Base-by-base conservation (phyloP, 2,888 invertebrate species). In the Prionchulus punctatus region DNA sequence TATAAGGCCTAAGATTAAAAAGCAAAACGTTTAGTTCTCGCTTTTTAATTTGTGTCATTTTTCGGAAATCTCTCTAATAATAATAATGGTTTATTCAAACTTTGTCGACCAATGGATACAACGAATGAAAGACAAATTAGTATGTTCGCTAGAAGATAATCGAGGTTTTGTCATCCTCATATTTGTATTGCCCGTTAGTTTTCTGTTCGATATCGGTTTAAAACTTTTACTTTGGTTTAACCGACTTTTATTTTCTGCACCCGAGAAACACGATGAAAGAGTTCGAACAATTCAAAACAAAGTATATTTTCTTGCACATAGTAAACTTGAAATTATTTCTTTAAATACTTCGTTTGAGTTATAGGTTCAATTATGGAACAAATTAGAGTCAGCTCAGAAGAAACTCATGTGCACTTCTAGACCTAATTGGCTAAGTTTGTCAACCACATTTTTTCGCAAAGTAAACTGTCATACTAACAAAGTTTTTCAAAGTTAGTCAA, bases 391-490 rank as follows among this genome's bases (percentile, higher is more conserved):
- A 4, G 61, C 68, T 45, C 66, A 76, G 1, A 72, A 77, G 2
- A 79, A 79, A 55, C 72, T 79, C 0, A 74, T 82, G 21, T 81
- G 81, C 72, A 82, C 82, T 0, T 76, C 82, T 0, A 72, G 82
- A 4, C 81, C 82, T 2, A 82, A 82, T 71, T 82, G 82, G 82
- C 72, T 80, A 52, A 81, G 81, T 15, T 73, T 82, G 2, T 82
- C 81, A 12, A 79, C 79, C 1, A 82, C 79, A 0, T 82, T 82
- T 73, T 82, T 79, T 71, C 75, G 76, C 64, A 82, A 82, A 65
- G 71, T 66, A 55, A 30, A 18, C 54, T 21, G 42, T 23, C 52
- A 25, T n/a, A 25, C 12, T 53, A 43, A 43, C 53, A 23, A 45
- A 42, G 1, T 36, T n/a, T n/a, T n/a, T n/a, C n/a, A n/a, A n/a